Evolutionary conservation across 2,113 vertebrate species (phyloP), one percentile per base, ranked within the genome.

Genomic region (Tretioscincus oriximinensis): DNA sequence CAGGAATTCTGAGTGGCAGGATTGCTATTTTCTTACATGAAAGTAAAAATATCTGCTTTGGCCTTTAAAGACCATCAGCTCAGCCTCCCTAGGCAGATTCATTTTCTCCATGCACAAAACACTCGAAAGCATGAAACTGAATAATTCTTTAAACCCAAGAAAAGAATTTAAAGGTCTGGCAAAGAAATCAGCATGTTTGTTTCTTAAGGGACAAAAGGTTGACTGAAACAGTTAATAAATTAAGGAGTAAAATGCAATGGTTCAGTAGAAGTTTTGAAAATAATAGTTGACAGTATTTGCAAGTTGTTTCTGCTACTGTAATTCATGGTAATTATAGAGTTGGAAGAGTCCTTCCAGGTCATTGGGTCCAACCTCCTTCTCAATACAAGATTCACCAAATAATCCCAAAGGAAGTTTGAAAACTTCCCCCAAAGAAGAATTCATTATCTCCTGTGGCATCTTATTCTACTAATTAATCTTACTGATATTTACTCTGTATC

Each of bases 141-240:
- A 83, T 74, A 90, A 92, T 87, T 85, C 88, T 90, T 77, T 84
- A 54, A 80, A 89, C 67, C 66, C 67, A 88, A 89, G 73, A 54
- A 12, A 86, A 87, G 80, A 80, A 60, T 87, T 78, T 69, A 77
- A 84, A 83, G 78, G 78, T 79, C 63, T 26, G 68, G 22, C 63
- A 75, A 85, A 91, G 60, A 74, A 76, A 83, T 81, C 63, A 41
- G 8, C 26, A 45, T 22, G 14, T 80, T 81, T 73, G 76, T 68
- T 73, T 65, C 73, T 2, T 83, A 78, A 83, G 84, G 86, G 79
- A 73, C 73, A 54, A 85, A 41, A 65, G 58, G 47, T 0, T 73
- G 79, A 75, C 86, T 86, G 84, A 85, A 80, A 58, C 51, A 47
- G 21, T 82, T 14, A n/a, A 58, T 74, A 24, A 65, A 65, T 26